A percentile compares a stretch with the other conserved stretches of the same genome.
These are phyloP conservation scores for Agrotis segetum DNA, from an alignment of 2,888 invertebrate species.

Conservation along the genomic window DNA sequence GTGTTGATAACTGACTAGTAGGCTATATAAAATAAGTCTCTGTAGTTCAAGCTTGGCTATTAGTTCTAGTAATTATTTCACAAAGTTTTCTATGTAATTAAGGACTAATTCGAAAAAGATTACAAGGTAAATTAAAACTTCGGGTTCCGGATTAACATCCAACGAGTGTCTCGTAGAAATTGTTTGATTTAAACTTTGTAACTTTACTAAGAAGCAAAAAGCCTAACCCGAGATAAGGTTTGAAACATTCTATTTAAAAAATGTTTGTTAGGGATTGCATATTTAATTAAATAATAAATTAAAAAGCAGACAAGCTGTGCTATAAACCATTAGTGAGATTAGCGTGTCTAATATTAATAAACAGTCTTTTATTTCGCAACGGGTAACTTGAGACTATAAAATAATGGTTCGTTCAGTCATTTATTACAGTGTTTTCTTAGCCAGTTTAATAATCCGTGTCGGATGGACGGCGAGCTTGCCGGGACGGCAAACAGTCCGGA, in stretches of 20 bases:
- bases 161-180: constrained; percentile 6
- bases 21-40: no score
- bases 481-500: constrained; percentile 40
- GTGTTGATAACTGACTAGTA: no score
- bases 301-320: not conserved
- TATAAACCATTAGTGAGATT: constrained; percentile 2
- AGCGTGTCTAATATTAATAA: constrained; percentile 1
- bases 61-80: constrained; percentile 33
- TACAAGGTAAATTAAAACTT: constrained; percentile 43
- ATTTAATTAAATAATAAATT: not conserved
- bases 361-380: constrained; percentile 26
- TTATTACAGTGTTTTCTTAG: constrained; percentile 42
- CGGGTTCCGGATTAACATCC: constrained; percentile 20
- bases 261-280: not conserved
- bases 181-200: not conserved
- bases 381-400: constrained; percentile 27
- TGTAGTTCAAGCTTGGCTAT: not conserved
- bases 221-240: not conserved
- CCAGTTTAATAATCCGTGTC: constrained; percentile 66
- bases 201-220: not conserved
- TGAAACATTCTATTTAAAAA: not conserved
- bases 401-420: constrained; percentile 37
- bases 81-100: constrained; percentile 37
- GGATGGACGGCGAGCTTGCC: constrained; percentile 37
- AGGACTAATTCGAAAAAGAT: constrained; percentile 30